Evolutionary conservation across 2,888 invertebrate genomes (phyloP), one percentile per base, ranked within the genome.

Genomic region (Aphodius granarius): DNA sequence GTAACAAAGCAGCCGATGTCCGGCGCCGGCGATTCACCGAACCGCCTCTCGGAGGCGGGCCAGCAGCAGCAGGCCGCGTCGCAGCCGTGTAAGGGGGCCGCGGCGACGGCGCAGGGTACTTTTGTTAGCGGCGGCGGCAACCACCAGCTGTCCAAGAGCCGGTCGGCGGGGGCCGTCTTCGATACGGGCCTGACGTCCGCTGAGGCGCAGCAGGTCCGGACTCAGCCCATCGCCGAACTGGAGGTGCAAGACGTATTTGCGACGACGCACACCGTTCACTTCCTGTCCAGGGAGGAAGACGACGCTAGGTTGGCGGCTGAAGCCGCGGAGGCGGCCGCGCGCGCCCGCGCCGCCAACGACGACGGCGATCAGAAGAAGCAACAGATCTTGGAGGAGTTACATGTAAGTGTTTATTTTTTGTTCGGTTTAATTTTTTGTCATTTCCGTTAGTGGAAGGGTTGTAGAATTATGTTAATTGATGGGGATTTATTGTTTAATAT

Each of bases 311-410:
- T n/a, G n/a, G n/a, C n/a, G n/a, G n/a, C n/a, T n/a, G n/a, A n/a
- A n/a, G n/a, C n/a, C n/a, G n/a, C n/a, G n/a, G n/a, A n/a, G n/a
- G n/a, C n/a, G n/a, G n/a, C n/a, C n/a, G n/a, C n/a, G n/a, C n/a
- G n/a, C n/a, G n/a, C n/a, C n/a, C n/a, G n/a, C n/a, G n/a, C n/a
- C n/a, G n/a, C n/a, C n/a, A n/a, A n/a, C n/a, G 89, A 92, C 81
- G 92, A 93, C 80, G 92, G 92, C 82, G 90, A 91, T 78, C 90
- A 92, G 81, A 91, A 92, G 83, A 91, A 92, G 82, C 92, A 93
- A 85, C 92, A 92, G 83, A 93, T 94, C 81, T 88, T 93, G 43
- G 93, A 93, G 82, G 93, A 94, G 85, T 86, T 92, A 78, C 89
- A 90, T 78, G 87, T 87, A 83, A 81, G 83, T 82, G 65, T 72